phyloP scores from a whole-genome alignment of 2,888 invertebrate genomes.

The Calephelis perditalis region DNA sequence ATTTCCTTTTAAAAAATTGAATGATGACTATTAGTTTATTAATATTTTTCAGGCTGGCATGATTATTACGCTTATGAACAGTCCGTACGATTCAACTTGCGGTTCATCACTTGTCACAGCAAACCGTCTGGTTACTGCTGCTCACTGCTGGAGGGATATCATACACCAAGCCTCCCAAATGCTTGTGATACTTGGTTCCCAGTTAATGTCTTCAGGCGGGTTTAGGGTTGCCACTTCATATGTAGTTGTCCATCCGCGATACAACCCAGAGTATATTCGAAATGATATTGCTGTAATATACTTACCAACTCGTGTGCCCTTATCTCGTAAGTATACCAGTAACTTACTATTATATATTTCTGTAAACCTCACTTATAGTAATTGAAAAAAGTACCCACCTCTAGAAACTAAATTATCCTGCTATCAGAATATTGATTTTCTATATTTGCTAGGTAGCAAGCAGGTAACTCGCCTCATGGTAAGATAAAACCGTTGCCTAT shows the following conservation, averaged over 20 bases:
- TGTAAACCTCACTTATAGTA: too few species aligned
- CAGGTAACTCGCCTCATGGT: too few species aligned
- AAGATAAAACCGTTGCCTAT: too few species aligned
- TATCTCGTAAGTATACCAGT: constrained; percentile 30
- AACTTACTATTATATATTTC: too few species aligned
- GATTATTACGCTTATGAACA: constrained; percentile 41
- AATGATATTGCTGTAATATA: constrained; percentile 52
- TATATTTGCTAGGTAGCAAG: too few species aligned
- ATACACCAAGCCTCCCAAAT: constrained; percentile 40
- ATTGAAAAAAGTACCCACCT: too few species aligned
- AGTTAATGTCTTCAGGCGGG: constrained; percentile 45
- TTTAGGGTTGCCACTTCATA: constrained; percentile 39
- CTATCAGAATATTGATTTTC: too few species aligned
- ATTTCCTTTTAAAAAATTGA: too few species aligned
- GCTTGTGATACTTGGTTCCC: constrained; percentile 45
- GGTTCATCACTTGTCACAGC: constrained; percentile 42
- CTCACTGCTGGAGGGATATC: constrained; percentile 55
- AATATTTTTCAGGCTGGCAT: constrained; percentile 41
- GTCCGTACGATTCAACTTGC: constrained; percentile 43
- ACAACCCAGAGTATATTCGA: constrained; percentile 30
- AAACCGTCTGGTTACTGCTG: constrained; percentile 48
- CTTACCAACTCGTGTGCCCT: constrained; percentile 36
- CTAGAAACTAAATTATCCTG: too few species aligned
- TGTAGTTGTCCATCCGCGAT: constrained; percentile 46
- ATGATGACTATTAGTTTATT: too few species aligned